Evolutionary conservation across 2,113 vertebrate genomes (phyloP).

Genomic region (Poeciliopsis occidentalis): DNA sequence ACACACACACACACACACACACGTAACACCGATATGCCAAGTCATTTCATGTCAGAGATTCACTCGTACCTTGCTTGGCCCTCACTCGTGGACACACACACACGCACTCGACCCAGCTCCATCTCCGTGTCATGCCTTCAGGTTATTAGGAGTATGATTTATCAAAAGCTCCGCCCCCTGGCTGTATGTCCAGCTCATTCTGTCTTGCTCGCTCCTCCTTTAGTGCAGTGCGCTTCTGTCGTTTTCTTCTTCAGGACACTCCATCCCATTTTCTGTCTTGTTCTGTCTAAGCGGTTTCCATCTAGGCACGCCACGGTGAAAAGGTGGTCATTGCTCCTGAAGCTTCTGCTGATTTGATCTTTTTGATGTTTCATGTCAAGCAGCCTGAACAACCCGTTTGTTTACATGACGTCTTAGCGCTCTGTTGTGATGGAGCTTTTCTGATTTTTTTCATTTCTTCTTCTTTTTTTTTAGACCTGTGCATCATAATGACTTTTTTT

Average conservation of each 20-base stretch:
- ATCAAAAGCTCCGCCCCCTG: slow-evolving; percentile 54
- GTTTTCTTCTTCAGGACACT: slow-evolving; percentile 33
- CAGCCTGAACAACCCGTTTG: background rate
- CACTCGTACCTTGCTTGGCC: slow-evolving; percentile 8
- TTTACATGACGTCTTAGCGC: background rate
- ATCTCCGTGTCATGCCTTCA: slow-evolving; percentile 50
- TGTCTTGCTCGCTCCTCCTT: slow-evolving; percentile 29
- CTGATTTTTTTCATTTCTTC: background rate
- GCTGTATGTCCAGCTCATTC: slow-evolving; percentile 37
- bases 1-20: slow-evolving; percentile 27
- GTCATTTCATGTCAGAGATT: slow-evolving; percentile 49
- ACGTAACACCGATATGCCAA: slow-evolving; percentile 57
- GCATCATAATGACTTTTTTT: no score
- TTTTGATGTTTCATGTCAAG: background rate
- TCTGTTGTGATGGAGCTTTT: background rate
- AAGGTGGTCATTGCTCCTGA: background rate
- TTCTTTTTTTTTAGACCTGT: background rate
- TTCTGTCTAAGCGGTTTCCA: slow-evolving; percentile 25
- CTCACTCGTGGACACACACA: slow-evolving; percentile 27
- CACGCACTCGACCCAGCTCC: slow-evolving; percentile 17
- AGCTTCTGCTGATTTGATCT: no score
- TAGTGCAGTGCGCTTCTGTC: slow-evolving; percentile 51
- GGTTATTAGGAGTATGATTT: slow-evolving; percentile 64
- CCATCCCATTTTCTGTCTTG: slow-evolving; percentile 42
- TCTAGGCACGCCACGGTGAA: slow-evolving; percentile 19